Evolutionary conservation across 2,888 invertebrate species (phyloP), one percentile per base, ranked within the genome.

Genomic region (Ochlodes sylvanus): DNA sequence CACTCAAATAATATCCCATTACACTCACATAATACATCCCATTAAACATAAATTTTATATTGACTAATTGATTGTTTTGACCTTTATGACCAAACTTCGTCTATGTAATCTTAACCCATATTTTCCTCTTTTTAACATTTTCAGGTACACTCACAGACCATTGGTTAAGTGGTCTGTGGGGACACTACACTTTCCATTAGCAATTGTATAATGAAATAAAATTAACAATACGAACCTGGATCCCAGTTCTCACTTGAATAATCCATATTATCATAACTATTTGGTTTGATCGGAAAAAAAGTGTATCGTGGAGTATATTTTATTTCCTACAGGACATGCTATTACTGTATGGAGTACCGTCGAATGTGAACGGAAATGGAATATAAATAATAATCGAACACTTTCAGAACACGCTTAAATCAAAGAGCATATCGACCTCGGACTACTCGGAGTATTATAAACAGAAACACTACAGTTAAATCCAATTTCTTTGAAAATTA

Each of bases 241-340:
- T 92, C 92, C 92, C 92, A 92, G 74, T 85, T 89, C 73, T 90
- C 90, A 70, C 86, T 75, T 47, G 86, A 72, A 69, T 83, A 78
- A 72, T 90, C 90, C 89, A 90, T 89, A 70, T 79, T 83, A 75
- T 79, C 78, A 79, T 79, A 75, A 71, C 75, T 70, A 44, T 44
- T 32, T 55, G 34, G 14, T 44, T 63, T 44, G 17, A 63, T 17
- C 63, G 34, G n/a, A 15, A 9, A 21, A 34, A 55, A 55, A 42
- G 56, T 14, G 17, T 19, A 57, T 14, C 14, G 41, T 58, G 58
- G 42, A 58, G 17, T n/a, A 14, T 58, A 42, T 42, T n/a, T 14
- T 12, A 38, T 5, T 14, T 41, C 19, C 41, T 57, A 41, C 19
- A 41, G 41, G 12, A 7, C 57, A 57, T 7, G 44, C 12, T 42